Conservation (phyloP, 2,113 vertebrate genomes). For the Mustela lutreola region DNA sequence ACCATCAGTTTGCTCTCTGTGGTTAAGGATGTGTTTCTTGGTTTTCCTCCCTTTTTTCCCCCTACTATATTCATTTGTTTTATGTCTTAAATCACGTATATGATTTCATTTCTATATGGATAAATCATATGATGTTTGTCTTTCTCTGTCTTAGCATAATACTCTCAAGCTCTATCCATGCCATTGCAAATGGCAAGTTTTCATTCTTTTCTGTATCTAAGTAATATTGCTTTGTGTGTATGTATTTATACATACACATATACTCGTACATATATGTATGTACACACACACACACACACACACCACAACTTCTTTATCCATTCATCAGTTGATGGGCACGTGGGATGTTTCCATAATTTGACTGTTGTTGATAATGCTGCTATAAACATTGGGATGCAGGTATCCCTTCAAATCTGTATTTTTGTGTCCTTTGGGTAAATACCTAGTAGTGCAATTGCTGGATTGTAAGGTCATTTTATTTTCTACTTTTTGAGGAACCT, state of each 20-base stretch:
- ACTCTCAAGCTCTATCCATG: not conserved
- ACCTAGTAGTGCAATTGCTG: too few relatives aligned
- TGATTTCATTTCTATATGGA: too few relatives aligned
- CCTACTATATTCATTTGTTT: not conserved
- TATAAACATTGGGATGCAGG: too few relatives aligned
- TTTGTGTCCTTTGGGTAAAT: too few relatives aligned
- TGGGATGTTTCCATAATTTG: too few relatives aligned
- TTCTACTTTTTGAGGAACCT: too few relatives aligned
- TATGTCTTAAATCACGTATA: not conserved
- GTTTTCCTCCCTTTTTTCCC: not conserved
- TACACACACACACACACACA: not conserved
- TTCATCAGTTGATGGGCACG: too few relatives aligned
- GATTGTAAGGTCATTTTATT: too few relatives aligned
- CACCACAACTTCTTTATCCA: not conserved
- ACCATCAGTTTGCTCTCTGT: too few relatives aligned
- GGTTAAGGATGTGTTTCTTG: not conserved
- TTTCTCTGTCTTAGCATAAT: not conserved
- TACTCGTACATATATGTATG: not conserved
- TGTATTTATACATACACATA: not conserved
- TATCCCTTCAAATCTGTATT: too few relatives aligned
- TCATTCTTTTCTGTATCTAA: not conserved
- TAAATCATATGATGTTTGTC: not conserved
- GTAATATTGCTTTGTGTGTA: not conserved
- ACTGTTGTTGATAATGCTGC: too few relatives aligned
- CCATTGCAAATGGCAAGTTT: not conserved